Base-by-base conservation (phyloP, 53 echinoderm and acorn worm genomes). In the Actinopyga echinites region DNA sequence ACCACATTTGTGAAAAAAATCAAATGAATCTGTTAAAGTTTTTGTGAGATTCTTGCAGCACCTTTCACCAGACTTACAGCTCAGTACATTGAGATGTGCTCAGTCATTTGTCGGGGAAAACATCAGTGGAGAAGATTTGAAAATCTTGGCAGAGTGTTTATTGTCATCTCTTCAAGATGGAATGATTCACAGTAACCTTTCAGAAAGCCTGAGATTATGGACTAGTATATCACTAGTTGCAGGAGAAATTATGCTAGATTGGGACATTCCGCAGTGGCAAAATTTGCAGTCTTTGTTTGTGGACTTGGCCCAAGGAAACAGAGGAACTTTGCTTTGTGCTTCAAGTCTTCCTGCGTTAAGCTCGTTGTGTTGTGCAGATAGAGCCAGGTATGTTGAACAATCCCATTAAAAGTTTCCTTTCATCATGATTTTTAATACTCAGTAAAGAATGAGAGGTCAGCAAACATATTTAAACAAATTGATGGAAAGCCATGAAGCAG, bases 281-380 rank as follows among this genome's bases (percentile, higher is more conserved):
- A 65, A 36, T 19, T 61, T 91, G 22, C 83, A 74, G 66, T 75
- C 79, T n/a, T 17, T 63, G 20, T 75, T 96, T 53, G 37, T 81
- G 45, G 40, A 75, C 56, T 56, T 96, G 87, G 82, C 82, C 8
- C 77, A 73, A 21, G 69, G 88, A 12, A 30, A 54, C 28, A 83
- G 80, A 38, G 88, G 91, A 33, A 87, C 80, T 59, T 83, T 71
- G 34, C 65, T 89, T n/a, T 64, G 82, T 73, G 87, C 83, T 28
- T 71, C 89, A 36, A 83, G 89, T 35, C 58, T 96, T 63, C 95
- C 95, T 26, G 95, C 89, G 26, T 65, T 92, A 35, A 82, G 90
- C n/a, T 35, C 71, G 0, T 25, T 71, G 20, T 71, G 71, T 44
- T 29, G 8, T 24, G 71, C 40, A 3, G 71, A 71, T 36, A 7